A percentile compares a stretch with the other conserved stretches of the same genome.
Evolutionary conservation across 2,888 invertebrate species (phyloP).

Genomic region (Ormyrus nitidulus): DNA sequence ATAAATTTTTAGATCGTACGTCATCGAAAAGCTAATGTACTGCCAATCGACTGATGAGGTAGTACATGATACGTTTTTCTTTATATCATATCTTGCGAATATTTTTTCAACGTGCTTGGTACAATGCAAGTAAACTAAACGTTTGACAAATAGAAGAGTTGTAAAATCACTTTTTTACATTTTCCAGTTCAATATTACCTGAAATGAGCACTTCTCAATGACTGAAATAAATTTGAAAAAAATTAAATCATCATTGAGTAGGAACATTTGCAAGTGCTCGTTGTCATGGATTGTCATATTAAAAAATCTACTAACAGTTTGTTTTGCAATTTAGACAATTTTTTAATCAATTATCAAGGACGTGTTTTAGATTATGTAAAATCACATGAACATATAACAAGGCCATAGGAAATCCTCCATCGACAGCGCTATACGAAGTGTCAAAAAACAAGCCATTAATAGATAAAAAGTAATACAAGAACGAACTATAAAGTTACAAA

Average conservation of each 20-base stretch:
- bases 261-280: background rate
- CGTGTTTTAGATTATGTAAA: slow-evolving; percentile 9
- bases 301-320: background rate
- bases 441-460: slow-evolving; percentile 44
- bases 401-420: slow-evolving; percentile 33
- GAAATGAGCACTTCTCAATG: no score
- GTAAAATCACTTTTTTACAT: no score
- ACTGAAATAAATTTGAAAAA: background rate
- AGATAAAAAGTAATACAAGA: slow-evolving; percentile 19
- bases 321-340: background rate
- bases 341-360: background rate
- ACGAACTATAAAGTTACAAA: slow-evolving; percentile 31
- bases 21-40: slow-evolving; percentile 55
- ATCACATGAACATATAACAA: background rate
- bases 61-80: slow-evolving; percentile 41
- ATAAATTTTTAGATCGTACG: slow-evolving; percentile 37
- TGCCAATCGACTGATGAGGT: slow-evolving; percentile 55
- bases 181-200: no score
- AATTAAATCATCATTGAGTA: slow-evolving; percentile 4
- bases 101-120: slow-evolving; percentile 30
- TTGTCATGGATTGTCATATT: background rate
- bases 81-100: slow-evolving; percentile 14
- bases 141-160: background rate
- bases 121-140: background rate
- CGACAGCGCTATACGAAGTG: slow-evolving; percentile 40